Evolutionary conservation across 1,140 invertebrate genomes (phyloP), one percentile per base, ranked within the genome.

Genomic region (Diorhabda carinulata): DNA sequence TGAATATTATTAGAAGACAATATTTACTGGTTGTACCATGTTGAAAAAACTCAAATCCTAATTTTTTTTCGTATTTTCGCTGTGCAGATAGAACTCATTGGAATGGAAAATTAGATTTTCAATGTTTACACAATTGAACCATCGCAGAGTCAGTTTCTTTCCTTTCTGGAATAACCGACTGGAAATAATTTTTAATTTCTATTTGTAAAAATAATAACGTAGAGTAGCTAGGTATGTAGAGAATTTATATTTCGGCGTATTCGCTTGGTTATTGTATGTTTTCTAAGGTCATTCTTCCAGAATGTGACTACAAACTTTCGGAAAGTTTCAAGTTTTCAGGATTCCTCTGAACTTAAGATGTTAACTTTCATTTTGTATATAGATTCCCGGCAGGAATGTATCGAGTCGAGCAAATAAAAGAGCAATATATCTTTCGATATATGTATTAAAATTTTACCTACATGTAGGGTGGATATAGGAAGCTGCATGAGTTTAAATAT

Each of bases 101-200:
- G 60, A 60, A 43, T 57, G 57, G 58, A 67, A 67, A 67, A 67
- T 64, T 67, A 52, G 41, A 67, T 60, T 60, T 52, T 43, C 65
- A 45, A 67, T 60, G 65, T 67, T 67, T 59, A 60, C 57, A 67
- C 65, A 67, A 67, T 67, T 60, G 65, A 67, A 67, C 43, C 65
- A 47, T 67, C 58, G 5, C 57, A 10, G 47, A 43, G 65, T 57
- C 43, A 43, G 45, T 57, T 57, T 60, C 44, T 67, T 67, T 59
- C 43, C 57, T 56, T 56, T 67, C 73, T 76, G 67, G 72, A 74
- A 71, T 70, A 74, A 70, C 63, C 63, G 63, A 70, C 72, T 68
- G 76, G 75, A 76, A 78, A 67, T 74, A 78, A 78, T 78, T 78
- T 78, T 78, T 78, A 78, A 78, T 77, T 78, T 78, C 73, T 74